Conservation (phyloP, 2,888 invertebrate genomes). For the Liodrosophila aerea region DNA sequence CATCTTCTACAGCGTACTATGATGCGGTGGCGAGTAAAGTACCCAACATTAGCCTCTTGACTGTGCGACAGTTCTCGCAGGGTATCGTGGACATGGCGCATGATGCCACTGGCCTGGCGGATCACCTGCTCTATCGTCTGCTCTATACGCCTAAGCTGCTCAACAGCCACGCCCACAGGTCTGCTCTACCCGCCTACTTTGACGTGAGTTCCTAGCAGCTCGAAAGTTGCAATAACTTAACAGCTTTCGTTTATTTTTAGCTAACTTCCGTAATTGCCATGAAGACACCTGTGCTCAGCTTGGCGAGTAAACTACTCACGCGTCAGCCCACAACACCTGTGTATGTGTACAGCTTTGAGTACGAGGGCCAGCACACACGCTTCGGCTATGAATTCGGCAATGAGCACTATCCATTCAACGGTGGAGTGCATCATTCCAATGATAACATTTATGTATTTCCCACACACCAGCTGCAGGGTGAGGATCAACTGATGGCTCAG, state of each 20-base stretch:
- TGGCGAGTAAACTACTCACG: conserved; percentile 71
- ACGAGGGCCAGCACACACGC: conserved; percentile 81
- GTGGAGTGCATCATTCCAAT: conserved; percentile 85
- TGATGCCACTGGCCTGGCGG: conserved; percentile 64
- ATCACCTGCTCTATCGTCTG: conserved; percentile 80
- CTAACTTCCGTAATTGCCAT: conserved; percentile 52
- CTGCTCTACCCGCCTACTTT: conserved; percentile 82
- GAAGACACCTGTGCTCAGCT: conserved; percentile 83
- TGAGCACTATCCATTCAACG: conserved; percentile 82
- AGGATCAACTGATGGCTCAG: conserved; percentile 81
- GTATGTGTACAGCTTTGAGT: conserved; percentile 84
- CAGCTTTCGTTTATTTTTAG: too few relatives aligned
- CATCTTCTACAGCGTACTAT: conserved; percentile 45
- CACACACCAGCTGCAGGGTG: conserved; percentile 74
- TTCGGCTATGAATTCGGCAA: conserved; percentile 82
- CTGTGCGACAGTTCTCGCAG: conserved; percentile 66
- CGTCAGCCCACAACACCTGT: conserved; percentile 73
- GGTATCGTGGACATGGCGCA: conserved; percentile 47
- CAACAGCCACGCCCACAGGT: conserved; percentile 81
- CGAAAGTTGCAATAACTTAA: too few relatives aligned
- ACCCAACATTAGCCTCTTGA: conserved; percentile 51
- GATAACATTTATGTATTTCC: conserved; percentile 85
- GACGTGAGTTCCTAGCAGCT: conserved; percentile 81
- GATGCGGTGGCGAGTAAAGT: conserved; percentile 38
- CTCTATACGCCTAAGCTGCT: conserved; percentile 80